Evolutionary conservation across 2,797 vertebrate species (phyloP), one percentile per base, ranked within the genome.

Genomic region (Sitta carolinensis): DNA sequence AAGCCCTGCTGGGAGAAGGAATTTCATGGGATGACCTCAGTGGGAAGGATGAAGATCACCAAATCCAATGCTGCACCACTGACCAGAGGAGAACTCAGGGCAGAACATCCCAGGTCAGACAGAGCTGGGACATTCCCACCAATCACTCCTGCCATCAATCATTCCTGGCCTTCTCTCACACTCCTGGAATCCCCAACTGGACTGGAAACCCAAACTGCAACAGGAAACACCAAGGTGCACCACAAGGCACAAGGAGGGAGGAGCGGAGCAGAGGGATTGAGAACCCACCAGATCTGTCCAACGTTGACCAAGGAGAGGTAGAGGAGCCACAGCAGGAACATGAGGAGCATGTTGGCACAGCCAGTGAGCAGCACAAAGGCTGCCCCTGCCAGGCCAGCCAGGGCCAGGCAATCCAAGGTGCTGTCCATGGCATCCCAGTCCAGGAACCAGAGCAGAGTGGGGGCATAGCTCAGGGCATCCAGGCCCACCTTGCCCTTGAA

Each of bases 251-350:
- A 25, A 26, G 4, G 3, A 42, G 19, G 40, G 13, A 11, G 59
- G 8, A 25, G 20, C 59, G 30, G 11, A 13, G 36, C 26, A 75
- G 36, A 16, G 50, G 20, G 4, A 32, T 0, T 6, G 27, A 18
- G 27, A 22, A 97, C 99, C 98, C 96, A 99, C 99, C 99, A 99
- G 96, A 99, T 98, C 97, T 99, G 99, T 64, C 99, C 99, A 16
- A 99, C 98, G 13, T 97, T 99, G 97, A 99, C 98, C 92, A 99
- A 54, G 0, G 99, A 99, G 94, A 99, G 98, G 98, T 99, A 99
- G 30, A 99, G 98, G 32, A 97, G 90, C 99, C 99, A 99, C 66
- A 99, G 98, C 0, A 95, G 16, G 21, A 63, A 78, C 99, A 99
- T 99, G 94, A 99, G 97, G 27, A 99, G 52, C 98, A 99, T 98